Evolutionary conservation across 2,888 invertebrate species (phyloP), one percentile per base, ranked within the genome.

Genomic region (Pachliopta kotzebuea): DNA sequence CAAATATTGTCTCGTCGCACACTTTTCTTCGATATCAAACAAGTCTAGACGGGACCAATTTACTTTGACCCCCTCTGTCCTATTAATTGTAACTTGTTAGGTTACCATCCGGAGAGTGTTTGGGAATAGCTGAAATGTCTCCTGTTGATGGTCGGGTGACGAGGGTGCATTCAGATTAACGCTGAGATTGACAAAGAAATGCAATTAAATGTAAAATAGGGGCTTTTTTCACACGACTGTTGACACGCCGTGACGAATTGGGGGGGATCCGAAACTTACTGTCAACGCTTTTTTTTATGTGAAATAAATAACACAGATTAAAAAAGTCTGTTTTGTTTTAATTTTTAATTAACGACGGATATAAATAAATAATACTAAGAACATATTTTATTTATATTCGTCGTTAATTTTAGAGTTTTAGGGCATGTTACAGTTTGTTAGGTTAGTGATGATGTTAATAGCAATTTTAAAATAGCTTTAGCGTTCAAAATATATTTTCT

Each of bases 181-280:
- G 75, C 84, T 84, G 84, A 85, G 84, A 87, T 88, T 81, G 84
- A 90, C 90, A 90, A 90, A 91, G 90, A 90, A 90, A 91, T 90
- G 90, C 89, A 91, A 91, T 91, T 91, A 90, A 90, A 91, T 91
- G 89, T 89, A 90, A 90, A 91, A 87, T 88, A 90, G 85, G 90
- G 90, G 83, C 77, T 83, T 82, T 81, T 37, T 88, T 84, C 87
- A 88, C 89, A 88, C 87, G 85, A 83, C 70, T 88, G 87, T 88
- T 90, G 88, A 90, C 89, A 82, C 72, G 81, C 71, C 80, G 87
- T 86, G 88, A 86, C 90, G 86, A 87, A 88, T 86, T 26, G 26
- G 75, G 83, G 81, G 83, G 81, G 83, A 72, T 62, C 65, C 73
- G 80, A 81, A 80, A 79, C 81, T 78, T 82, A 80, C 77, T 76